Base-by-base conservation (phyloP, 2,797 vertebrate genomes). In the Pangasius mekongensis region DNA sequence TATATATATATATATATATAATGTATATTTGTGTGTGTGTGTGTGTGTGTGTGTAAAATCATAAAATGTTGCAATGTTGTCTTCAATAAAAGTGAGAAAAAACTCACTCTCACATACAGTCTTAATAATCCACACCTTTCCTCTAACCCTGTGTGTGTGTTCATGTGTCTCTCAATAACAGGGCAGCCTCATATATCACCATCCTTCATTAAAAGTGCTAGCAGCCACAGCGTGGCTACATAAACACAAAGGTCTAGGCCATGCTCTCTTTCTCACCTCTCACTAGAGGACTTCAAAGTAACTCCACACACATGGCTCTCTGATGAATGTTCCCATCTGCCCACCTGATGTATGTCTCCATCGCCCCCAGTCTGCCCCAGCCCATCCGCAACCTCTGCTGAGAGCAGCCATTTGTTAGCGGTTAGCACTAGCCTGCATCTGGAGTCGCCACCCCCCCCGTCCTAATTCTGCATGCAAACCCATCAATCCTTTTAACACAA, bases 401-500 rank as follows among this genome's bases (percentile, higher is more conserved):
- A 89, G 78, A 85, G 54, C 81, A 86, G 90, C 91, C 93, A 94
- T 96, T 96, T 95, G 94, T 95, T 95, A 94, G 93, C 92, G 64
- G 86, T 91, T 91, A 90, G 88, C 27, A 84, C 93, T 95, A 91
- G 93, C 92, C 90, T 92, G 90, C 92, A 92, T 94, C 94, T 94
- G 92, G 90, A 93, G 91, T 39, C 39, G 93, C 93, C 92, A 78
- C 91, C 27, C 74, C 22, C 56, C 58, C 58, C 91, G 89, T 90
- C 94, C 95, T 93, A 92, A 93, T 93, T 94, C 91, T 89, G 88
- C 93, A 91, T 88, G 92, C 77, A 58, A 93, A 88, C 91, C 93
- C 94, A 96, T 95, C 94, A 95, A 95, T 96, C 94, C 90, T 95
- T 94, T 95, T 94, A 95, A 94, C 94, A 93, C 93, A 95, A 94